Percentiles rank a stretch among this genome's conserved stretches.
Conservation (phyloP, 53 echinoderm and acorn worm species). For the Luidia sarsii region DNA sequence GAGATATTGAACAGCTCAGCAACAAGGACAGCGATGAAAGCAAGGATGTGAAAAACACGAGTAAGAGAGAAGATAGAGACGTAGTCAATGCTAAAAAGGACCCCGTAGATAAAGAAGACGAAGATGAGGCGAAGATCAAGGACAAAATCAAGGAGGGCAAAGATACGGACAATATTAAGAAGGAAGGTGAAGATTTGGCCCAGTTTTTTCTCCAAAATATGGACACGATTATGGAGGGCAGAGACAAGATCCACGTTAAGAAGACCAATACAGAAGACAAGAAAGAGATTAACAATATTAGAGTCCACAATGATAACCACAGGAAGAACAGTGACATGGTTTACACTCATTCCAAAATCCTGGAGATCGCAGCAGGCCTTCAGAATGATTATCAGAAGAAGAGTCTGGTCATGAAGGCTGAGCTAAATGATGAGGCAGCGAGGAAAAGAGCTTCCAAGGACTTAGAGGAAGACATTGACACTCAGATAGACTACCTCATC, state of each 20-base stretch:
- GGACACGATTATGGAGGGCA: no score
- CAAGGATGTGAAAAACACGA: no score
- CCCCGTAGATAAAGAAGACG: not conserved
- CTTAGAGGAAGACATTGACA: not conserved
- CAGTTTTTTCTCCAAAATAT: no score
- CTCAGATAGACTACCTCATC: not conserved
- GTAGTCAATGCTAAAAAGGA: no score
- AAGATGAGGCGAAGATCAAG: not conserved
- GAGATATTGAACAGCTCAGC: not conserved
- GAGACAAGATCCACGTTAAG: no score
- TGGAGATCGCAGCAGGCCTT: not conserved
- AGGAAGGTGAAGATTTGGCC: no score
- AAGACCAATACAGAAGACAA: no score
- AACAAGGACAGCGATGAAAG: no score
- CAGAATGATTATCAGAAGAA: constrained; percentile 3
- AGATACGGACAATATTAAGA: no score
- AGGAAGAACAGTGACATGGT: not conserved
- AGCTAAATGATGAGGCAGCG: not conserved
- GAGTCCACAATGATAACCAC: not conserved
- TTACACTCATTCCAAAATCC: not conserved
- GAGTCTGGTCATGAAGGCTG: constrained; percentile 2
- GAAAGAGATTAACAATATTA: no score
- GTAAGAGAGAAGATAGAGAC: no score
- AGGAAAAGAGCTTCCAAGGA: not conserved
- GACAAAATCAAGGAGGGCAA: not conserved